phyloP scores from a whole-genome alignment of 2,113 vertebrate genomes.

The Panthera tigris region DNA sequence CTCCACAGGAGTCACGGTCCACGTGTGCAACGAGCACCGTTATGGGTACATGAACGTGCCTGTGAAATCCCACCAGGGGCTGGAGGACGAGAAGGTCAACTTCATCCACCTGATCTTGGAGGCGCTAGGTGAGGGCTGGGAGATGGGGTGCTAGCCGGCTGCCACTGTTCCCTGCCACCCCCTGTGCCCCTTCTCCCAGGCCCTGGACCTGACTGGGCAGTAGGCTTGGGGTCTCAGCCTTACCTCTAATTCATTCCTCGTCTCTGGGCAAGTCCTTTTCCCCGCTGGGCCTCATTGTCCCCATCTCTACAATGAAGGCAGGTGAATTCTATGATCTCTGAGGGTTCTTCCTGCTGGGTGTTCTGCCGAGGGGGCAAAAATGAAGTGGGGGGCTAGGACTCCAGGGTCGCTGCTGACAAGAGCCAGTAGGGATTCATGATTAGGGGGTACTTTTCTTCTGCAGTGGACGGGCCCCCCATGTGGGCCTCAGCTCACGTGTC shows the following conservation, averaged over 20 bases:
- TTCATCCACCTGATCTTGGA: slow-evolving; percentile 94
- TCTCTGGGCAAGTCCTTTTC: not conserved
- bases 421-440: not conserved
- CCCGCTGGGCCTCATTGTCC: not conserved
- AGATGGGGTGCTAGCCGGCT: rapidly evolving
- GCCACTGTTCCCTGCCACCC: not conserved
- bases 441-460: slow-evolving; percentile 18
- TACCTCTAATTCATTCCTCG: not conserved
- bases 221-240: not conserved
- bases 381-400: not conserved
- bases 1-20: slow-evolving; percentile 87
- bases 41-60: slow-evolving; percentile 95
- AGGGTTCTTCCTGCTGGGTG: not conserved
- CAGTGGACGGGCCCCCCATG: slow-evolving; percentile 95
- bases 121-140: slow-evolving; percentile 88
- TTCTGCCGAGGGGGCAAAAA: not conserved
- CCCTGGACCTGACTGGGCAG: too few relatives aligned
- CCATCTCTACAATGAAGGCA: not conserved
- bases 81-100: slow-evolving; percentile 93
- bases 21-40: slow-evolving; percentile 92
- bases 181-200: not conserved
- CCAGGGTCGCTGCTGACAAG: not conserved
- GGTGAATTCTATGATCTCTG: not conserved
- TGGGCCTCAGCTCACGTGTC: slow-evolving; percentile 88
- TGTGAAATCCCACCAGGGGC: slow-evolving; percentile 89